Percentiles rank a stretch among this genome's conserved stretches.
Evolutionary conservation across 2,797 vertebrate species (phyloP).

Genomic region (Meda fulgida): DNA sequence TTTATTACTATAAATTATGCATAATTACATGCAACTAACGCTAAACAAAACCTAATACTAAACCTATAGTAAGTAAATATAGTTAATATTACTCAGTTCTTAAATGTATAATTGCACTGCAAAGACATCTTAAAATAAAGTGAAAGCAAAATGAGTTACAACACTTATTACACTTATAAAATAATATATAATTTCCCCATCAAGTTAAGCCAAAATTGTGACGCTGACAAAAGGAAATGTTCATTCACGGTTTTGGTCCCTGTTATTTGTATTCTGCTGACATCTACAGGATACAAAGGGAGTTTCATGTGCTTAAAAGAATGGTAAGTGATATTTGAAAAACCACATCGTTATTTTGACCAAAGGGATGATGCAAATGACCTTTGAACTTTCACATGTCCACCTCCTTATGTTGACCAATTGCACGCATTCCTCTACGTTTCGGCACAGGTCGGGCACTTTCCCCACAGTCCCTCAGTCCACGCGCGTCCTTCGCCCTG

Average conservation of each 20-base stretch:
- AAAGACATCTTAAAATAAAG: too few species aligned
- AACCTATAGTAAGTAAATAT: too few species aligned
- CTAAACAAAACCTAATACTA: too few species aligned
- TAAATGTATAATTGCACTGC: too few species aligned
- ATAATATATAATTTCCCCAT: background rate
- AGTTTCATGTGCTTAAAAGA: conserved; percentile 17
- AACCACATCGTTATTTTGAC: background rate
- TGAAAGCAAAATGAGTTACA: background rate
- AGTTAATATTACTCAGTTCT: too few species aligned
- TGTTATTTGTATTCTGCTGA: conserved; percentile 56
- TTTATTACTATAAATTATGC: too few species aligned
- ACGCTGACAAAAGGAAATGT: background rate
- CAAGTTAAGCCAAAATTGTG: background rate
- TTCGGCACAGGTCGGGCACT: background rate
- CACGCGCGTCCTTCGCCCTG: conserved; percentile 59
- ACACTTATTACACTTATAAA: background rate
- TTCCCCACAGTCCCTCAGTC: conserved; percentile 70
- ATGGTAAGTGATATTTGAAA: background rate
- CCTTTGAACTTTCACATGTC: conserved; percentile 53
- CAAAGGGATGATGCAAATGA: conserved; percentile 26
- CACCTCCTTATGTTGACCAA: conserved; percentile 27
- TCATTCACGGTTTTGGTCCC: background rate
- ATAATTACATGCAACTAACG: too few species aligned
- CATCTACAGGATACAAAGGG: conserved; percentile 63
- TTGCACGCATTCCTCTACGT: conserved; percentile 29